Conservation (phyloP, 37 sponge, comb jelly and placozoan genomes). For the Crambe crambe region DNA sequence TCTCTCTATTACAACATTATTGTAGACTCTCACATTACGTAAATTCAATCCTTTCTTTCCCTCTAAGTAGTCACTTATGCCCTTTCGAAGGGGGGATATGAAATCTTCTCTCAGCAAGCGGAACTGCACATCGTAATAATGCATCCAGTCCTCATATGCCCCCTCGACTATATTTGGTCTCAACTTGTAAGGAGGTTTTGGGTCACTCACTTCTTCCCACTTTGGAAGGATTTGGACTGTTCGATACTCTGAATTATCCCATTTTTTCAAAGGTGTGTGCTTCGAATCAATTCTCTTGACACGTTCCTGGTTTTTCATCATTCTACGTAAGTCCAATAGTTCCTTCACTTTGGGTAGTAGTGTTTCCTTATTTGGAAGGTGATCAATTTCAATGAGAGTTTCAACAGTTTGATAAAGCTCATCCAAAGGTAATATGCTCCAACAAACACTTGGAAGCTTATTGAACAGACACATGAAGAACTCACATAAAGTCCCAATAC, state of each 20-base stretch:
- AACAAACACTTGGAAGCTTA: conserved; percentile 17
- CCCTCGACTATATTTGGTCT: conserved; percentile 61
- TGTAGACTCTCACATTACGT: conserved; percentile 68
- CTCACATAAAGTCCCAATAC: background rate
- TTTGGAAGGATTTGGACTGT: conserved; percentile 45
- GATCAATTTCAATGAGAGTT: background rate
- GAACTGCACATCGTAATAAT: conserved; percentile 89
- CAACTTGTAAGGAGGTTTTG: conserved; percentile 32
- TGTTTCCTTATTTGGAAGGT: background rate
- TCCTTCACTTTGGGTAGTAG: background rate
- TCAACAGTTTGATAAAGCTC: conserved; percentile 11
- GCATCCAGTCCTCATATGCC: conserved; percentile 64
- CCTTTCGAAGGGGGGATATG: conserved; percentile 79
- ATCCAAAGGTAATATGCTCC: conserved; percentile 45
- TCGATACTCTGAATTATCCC: conserved; percentile 59
- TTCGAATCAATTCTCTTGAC: background rate
- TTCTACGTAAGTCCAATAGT: background rate
- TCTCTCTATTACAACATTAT: conserved; percentile 41
- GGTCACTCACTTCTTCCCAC: conserved; percentile 41
- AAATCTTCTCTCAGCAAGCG: conserved; percentile 89
- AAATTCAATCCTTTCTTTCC: conserved; percentile 26
- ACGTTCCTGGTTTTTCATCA: background rate
- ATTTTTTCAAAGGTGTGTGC: background rate
- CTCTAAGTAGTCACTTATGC: conserved; percentile 52
- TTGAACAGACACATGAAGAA: conserved; percentile 21